Conservation (phyloP, 2,888 invertebrate genomes). For the Agrenia bidenticulata region DNA sequence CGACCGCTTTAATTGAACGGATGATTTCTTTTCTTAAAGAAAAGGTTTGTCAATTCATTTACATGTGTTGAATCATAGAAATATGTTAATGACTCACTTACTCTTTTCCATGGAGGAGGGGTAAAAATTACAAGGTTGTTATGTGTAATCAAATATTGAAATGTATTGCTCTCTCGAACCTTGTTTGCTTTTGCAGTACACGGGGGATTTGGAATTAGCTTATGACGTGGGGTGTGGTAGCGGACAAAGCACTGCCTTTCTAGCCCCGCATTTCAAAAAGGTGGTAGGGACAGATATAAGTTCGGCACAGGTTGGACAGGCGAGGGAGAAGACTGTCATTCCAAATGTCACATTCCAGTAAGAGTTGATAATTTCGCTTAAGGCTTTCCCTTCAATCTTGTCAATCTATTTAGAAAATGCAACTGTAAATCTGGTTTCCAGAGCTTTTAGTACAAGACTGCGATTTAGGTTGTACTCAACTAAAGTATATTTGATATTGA, state of each 20-base stretch:
- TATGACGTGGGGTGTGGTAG: conserved; percentile 61
- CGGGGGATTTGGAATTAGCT: conserved; percentile 53
- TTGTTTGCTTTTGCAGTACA: conserved; percentile 27
- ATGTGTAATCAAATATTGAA: too few species aligned
- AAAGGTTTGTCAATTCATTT: too few species aligned
- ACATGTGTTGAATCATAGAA: too few species aligned
- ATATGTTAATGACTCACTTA: too few species aligned
- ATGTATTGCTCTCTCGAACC: neutral
- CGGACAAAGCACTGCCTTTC: conserved; percentile 59
- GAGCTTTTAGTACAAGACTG: too few species aligned
- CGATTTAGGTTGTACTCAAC: neutral
- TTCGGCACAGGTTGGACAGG: conserved; percentile 56
- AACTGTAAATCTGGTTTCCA: too few species aligned
- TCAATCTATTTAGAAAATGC: too few species aligned
- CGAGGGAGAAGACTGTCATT: conserved; percentile 53
- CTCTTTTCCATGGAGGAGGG: too few species aligned
- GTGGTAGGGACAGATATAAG: conserved; percentile 59
- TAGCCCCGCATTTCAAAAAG: conserved; percentile 57
- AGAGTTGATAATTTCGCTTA: too few species aligned
- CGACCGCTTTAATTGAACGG: conserved; percentile 42
- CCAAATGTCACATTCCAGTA: neutral
- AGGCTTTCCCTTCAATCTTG: too few species aligned
- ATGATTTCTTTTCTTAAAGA: conserved; percentile 48
- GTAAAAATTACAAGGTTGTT: too few species aligned
- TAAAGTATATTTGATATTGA: neutral